Base-by-base conservation (phyloP, 2,888 invertebrate genomes). In the Stenolophus ochropezus region DNA sequence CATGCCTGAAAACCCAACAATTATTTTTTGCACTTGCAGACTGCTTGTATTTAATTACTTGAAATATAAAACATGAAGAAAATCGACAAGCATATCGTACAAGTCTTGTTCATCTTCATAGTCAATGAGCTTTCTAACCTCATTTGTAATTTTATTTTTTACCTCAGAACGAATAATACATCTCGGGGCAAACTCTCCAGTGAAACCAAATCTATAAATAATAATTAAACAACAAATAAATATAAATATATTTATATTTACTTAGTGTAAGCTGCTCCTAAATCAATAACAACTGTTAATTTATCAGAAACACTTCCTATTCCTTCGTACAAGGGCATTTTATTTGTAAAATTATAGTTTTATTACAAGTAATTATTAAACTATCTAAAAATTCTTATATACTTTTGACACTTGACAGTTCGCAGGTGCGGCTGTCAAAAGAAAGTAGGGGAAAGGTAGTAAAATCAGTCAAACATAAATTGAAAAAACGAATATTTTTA, bases 181-280 rank as follows among this genome's bases (percentile, higher is more conserved):
- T 84, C 98, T 91, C 23, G 98, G 98, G 47, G 94, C 93, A 71
- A 94, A 92, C 90, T 98, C 98, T 6, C 96, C 96, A 25, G 96
- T 95, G 89, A 98, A 97, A 23, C 98, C 98, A 88, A 97, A 95
- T 89, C 98, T 98, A 84, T 33, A 89, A 86, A 23, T 58, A 61
- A 14, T 23, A 14, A 20, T n/a, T 49, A 11, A 49, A 14, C 11
- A 2, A 16, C 25, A 73, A 49, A 11, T 21, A 73, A 73, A 20
- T 14, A n/a, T 23, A 73, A 49, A 82, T 23, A 80, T 84, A 85
- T 78, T 82, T 75, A 11, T 42, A 25, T 42, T 21, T 91, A 98
- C 97, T 98, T 98, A 0, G 98, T 97, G 87, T 96, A 98, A 18
- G 96, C 96, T 53, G 93, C 91, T 69, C 98, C 98, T 83, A 98